Conservation (phyloP, 2,888 invertebrate genomes). For the Campopleginae sp. region DNA sequence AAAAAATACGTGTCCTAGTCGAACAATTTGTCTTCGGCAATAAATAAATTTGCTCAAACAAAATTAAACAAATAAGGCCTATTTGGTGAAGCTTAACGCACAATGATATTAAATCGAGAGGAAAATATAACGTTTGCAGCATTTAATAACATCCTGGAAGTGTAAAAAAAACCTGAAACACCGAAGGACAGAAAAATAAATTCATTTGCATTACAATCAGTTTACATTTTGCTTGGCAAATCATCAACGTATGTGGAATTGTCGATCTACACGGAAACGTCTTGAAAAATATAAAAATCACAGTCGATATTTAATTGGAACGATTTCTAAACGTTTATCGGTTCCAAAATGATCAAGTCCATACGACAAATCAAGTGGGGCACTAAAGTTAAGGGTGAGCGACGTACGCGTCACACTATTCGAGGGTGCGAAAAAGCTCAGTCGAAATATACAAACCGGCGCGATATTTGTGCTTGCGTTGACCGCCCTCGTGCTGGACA, state of each 20-base stretch:
- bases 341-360: too few relatives aligned
- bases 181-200: too few relatives aligned
- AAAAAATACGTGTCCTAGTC: slow-evolving; percentile 34
- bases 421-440: slow-evolving; percentile 55
- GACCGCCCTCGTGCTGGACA: slow-evolving; percentile 66
- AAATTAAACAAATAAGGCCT: not conserved
- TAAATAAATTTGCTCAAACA: slow-evolving; percentile 3
- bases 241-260: too few relatives aligned
- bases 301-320: not conserved
- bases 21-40: not conserved
- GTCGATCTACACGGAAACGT: too few relatives aligned
- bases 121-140: not conserved
- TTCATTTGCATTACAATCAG: too few relatives aligned
- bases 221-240: too few relatives aligned
- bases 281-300: not conserved
- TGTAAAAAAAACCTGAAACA: not conserved
- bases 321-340: not conserved
- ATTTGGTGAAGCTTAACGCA: too few relatives aligned
- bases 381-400: not conserved
- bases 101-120: too few relatives aligned
- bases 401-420: slow-evolving; percentile 47
- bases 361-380: not conserved
- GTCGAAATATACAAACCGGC: slow-evolving; percentile 38
- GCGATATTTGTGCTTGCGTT: slow-evolving; percentile 53
- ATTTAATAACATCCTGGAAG: not conserved